These are phyloP conservation scores for Chauna torquata DNA, from an alignment of 2,113 vertebrate genomes.

Conservation along the genomic window DNA sequence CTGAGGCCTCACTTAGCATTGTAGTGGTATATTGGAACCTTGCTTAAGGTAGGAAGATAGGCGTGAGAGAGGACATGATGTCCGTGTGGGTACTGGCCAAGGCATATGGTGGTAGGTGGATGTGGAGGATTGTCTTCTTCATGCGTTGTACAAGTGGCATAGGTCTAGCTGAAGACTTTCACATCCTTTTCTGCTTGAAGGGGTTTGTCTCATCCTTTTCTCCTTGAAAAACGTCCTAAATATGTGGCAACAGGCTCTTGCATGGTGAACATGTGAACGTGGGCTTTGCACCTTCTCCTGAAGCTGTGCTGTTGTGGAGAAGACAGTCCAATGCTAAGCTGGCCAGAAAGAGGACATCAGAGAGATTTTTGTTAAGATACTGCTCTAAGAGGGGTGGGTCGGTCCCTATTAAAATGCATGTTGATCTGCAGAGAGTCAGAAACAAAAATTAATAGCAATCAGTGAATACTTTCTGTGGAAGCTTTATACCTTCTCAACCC, in stretches of 20 bases:
- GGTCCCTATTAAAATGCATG: background rate
- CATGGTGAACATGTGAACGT: background rate
- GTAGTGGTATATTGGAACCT: rapidly evolving
- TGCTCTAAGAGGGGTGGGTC: background rate
- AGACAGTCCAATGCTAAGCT: background rate
- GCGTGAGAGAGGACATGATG: background rate
- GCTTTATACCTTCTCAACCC: background rate
- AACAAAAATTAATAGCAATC: background rate
- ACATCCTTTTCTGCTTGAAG: background rate
- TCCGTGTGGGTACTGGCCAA: background rate
- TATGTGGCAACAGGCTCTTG: background rate
- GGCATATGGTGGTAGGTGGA: background rate
- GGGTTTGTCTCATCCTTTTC: background rate
- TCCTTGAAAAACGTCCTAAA: background rate
- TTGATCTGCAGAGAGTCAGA: background rate
- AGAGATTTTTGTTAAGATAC: background rate
- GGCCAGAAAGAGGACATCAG: background rate
- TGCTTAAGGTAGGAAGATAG: background rate
- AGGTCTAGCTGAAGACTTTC: background rate
- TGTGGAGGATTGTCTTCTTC: background rate
- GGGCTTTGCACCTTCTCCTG: background rate
- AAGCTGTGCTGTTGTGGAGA: background rate
- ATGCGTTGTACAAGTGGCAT: background rate
- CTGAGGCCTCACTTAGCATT: background rate
- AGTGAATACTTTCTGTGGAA: background rate